Evolutionary conservation across 2,113 vertebrate species (phyloP).

Genomic region (Sapajus apella): DNA sequence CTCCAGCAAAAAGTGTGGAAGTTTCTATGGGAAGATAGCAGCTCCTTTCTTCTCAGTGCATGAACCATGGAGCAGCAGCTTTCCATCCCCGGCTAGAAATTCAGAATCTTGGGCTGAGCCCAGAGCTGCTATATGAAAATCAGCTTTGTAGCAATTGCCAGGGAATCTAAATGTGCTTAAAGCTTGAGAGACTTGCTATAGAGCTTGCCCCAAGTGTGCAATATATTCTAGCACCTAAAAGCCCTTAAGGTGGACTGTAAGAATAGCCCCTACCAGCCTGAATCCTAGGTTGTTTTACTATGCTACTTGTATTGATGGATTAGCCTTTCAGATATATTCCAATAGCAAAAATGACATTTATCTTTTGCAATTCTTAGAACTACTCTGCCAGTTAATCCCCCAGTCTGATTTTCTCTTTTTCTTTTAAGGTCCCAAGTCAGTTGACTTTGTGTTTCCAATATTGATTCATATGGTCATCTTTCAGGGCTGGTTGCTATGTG

Average conservation of each 20-base stretch:
- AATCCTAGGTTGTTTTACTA: neutral
- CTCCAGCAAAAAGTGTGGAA: neutral
- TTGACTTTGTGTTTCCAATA: neutral
- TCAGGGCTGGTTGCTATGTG: neutral
- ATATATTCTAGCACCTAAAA: neutral
- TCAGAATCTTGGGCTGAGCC: neutral
- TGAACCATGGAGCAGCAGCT: neutral
- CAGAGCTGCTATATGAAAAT: neutral
- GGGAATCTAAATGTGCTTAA: neutral
- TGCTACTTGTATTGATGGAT: neutral
- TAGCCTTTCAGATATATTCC: neutral
- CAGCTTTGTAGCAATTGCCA: neutral
- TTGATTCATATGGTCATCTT: neutral
- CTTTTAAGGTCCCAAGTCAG: neutral
- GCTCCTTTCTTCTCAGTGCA: neutral
- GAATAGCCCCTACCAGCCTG: no score
- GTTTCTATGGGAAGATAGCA: neutral
- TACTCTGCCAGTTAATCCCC: neutral
- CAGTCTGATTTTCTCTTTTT: neutral
- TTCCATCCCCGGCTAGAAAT: neutral
- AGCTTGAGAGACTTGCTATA: neutral
- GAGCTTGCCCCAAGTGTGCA: neutral
- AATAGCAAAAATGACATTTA: neutral
- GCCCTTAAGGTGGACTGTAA: neutral
- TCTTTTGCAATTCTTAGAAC: neutral